Evolutionary conservation across 2,797 vertebrate species (phyloP).

Genomic region (Champsocephalus gunnari): DNA sequence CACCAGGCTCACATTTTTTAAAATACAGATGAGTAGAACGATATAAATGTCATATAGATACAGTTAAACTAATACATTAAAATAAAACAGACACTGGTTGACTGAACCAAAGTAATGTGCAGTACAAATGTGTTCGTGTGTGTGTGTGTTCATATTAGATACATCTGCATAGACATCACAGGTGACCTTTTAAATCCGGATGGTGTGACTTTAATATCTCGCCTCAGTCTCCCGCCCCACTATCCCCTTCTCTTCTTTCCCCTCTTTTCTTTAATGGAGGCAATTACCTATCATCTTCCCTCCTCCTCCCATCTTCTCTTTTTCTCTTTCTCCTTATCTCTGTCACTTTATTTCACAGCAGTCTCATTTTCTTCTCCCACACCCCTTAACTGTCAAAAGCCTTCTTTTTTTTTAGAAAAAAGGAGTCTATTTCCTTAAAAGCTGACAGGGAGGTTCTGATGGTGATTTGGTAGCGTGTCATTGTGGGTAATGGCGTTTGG

Average conservation of each 20-base stretch:
- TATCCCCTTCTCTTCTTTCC: slow-evolving; percentile 32
- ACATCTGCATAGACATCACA: slow-evolving; percentile 55
- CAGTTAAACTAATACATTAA: no score
- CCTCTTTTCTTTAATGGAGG: slow-evolving; percentile 67
- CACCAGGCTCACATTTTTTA: slow-evolving; percentile 16
- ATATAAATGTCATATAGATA: slow-evolving; percentile 7
- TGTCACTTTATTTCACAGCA: slow-evolving; percentile 46
- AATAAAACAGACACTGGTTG: slow-evolving; percentile 9
- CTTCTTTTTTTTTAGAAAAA: slow-evolving; percentile 36
- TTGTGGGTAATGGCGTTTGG: slow-evolving; percentile 77
- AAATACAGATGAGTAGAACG: slow-evolving; percentile 11
- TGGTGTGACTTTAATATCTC: slow-evolving; percentile 60
- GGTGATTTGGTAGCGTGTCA: slow-evolving; percentile 79
- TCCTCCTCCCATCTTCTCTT: slow-evolving; percentile 43
- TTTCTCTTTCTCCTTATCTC: slow-evolving; percentile 37
- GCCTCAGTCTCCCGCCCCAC: slow-evolving; percentile 7
- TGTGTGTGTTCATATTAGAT: slow-evolving; percentile 8
- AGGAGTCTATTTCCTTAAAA: slow-evolving; percentile 71
- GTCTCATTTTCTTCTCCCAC: slow-evolving; percentile 44
- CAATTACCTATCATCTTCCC: slow-evolving; percentile 78
- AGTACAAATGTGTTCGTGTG: neutral
- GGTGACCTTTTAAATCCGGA: slow-evolving; percentile 74
- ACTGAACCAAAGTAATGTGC: slow-evolving; percentile 16
- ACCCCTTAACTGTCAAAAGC: slow-evolving; percentile 65
- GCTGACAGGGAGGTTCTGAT: slow-evolving; percentile 77